Conservation (phyloP, 2,797 vertebrate species). For the Silurus lanzhouensis region DNA sequence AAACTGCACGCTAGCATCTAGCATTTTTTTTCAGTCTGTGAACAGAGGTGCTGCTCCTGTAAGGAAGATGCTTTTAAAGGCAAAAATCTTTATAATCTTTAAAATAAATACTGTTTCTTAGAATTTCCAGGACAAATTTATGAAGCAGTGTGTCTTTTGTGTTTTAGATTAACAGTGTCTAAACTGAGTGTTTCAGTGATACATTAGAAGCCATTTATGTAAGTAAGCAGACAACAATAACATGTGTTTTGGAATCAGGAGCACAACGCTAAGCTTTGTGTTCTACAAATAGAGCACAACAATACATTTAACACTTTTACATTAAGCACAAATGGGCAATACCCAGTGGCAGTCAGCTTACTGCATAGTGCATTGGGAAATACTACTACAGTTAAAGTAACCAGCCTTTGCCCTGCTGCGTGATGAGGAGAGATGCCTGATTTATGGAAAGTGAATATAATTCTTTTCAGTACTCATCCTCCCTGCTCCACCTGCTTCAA, state of each 20-base stretch:
- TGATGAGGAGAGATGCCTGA: no score
- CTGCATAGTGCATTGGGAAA: not conserved
- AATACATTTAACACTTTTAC: not conserved
- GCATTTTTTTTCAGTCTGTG: conserved; percentile 2
- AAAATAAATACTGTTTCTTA: not conserved
- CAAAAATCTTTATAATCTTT: not conserved
- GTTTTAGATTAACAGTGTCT: conserved; percentile 10
- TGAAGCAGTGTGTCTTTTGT: not conserved
- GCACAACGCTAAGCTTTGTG: not conserved
- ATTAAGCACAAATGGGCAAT: not conserved
- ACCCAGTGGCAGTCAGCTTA: not conserved
- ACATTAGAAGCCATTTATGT: conserved; percentile 9
- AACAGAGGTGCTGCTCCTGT: conserved; percentile 21
- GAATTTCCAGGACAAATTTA: conserved; percentile 14
- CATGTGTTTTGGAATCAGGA: not conserved
- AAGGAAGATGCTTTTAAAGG: conserved; percentile 1
- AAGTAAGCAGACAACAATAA: conserved; percentile 1
- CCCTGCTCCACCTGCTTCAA: no score
- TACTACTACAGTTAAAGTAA: not conserved
- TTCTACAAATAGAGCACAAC: not conserved
- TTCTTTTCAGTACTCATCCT: no score
- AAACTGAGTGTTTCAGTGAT: not conserved
- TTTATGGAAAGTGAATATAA: no score
- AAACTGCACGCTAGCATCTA: conserved; percentile 6
- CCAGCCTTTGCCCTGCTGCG: not conserved